phyloP scores from a whole-genome alignment of 2,888 invertebrate species.

The Mantis religiosa region DNA sequence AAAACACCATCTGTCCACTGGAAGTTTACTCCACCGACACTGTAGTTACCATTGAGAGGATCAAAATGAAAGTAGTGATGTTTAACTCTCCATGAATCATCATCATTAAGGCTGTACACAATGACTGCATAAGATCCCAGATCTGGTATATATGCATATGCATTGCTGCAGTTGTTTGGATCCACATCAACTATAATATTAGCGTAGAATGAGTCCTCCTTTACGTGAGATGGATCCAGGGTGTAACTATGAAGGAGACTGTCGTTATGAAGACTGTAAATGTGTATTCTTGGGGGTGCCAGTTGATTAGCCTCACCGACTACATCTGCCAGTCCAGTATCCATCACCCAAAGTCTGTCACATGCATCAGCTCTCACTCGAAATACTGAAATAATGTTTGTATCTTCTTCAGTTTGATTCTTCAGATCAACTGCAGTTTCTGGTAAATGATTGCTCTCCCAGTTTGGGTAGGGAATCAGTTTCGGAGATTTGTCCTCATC shows the following conservation, averaged over 20 bases:
- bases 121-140: slow-evolving; percentile 65
- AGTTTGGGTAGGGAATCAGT: slow-evolving; percentile 71
- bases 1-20: slow-evolving; percentile 76
- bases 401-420: neutral
- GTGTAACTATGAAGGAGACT: slow-evolving; percentile 56
- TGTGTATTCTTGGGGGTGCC: slow-evolving; percentile 51
- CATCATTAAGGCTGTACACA: slow-evolving; percentile 68
- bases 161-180: slow-evolving; percentile 65
- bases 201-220: slow-evolving; percentile 74
- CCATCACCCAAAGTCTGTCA: slow-evolving; percentile 73
- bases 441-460: slow-evolving; percentile 47
- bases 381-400: slow-evolving; percentile 53
- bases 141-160: slow-evolving; percentile 75
- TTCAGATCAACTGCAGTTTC: neutral
- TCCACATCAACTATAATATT: slow-evolving; percentile 72
- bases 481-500: slow-evolving; percentile 3
- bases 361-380: slow-evolving; percentile 70
- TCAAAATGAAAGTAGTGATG: slow-evolving; percentile 67
- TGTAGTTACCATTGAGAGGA: slow-evolving; percentile 66
- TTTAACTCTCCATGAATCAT: slow-evolving; percentile 73
- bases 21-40: slow-evolving; percentile 64
- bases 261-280: slow-evolving; percentile 74
- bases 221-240: slow-evolving; percentile 63
- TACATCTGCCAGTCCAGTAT: slow-evolving; percentile 74
- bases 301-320: slow-evolving; percentile 62